A percentile compares a stretch with the other conserved stretches of the same genome.
These are phyloP conservation scores for Drosophila tsacasi DNA, from an alignment of 1,140 invertebrate genomes.

Conservation along the genomic window DNA sequence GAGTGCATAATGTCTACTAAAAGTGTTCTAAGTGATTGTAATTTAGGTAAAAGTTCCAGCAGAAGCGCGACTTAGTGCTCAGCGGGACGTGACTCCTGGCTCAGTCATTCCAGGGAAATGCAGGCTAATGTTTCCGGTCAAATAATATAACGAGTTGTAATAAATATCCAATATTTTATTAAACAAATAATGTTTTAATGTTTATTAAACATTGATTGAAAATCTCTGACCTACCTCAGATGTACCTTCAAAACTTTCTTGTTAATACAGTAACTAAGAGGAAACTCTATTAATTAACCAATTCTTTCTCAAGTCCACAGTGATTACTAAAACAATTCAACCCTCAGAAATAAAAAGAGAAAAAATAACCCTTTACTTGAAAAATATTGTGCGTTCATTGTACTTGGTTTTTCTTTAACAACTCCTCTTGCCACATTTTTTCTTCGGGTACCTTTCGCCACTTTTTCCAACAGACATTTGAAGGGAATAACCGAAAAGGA, in stretches of 20 bases:
- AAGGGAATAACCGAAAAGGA: constrained; percentile 27
- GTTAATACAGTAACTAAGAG: neutral
- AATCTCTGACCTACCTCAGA: neutral
- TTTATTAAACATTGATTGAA: neutral
- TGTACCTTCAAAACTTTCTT: neutral
- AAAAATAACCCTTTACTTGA: neutral
- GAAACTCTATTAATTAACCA: constrained; percentile 8
- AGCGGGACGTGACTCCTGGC: neutral
- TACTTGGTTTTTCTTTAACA: constrained; percentile 10
- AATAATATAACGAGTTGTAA: too few species aligned
- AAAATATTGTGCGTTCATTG: constrained; percentile 16
- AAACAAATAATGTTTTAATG: neutral
- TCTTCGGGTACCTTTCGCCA: neutral
- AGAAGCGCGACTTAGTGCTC: constrained; percentile 19
- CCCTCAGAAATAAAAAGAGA: neutral
- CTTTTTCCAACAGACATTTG: constrained; percentile 16
- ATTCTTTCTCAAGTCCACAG: neutral
- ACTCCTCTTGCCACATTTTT: neutral
- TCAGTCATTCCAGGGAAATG: too few species aligned
- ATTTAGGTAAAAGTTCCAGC: constrained; percentile 71
- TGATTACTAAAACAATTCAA: constrained; percentile 7
- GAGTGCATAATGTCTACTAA: constrained; percentile 82
- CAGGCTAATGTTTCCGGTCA: neutral
- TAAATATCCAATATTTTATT: too few species aligned
- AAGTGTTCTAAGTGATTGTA: constrained; percentile 83